A percentile compares a stretch with the other conserved stretches of the same genome.
phyloP scores from a whole-genome alignment of 2,113 vertebrate species.

The Rafetus swinhoei region DNA sequence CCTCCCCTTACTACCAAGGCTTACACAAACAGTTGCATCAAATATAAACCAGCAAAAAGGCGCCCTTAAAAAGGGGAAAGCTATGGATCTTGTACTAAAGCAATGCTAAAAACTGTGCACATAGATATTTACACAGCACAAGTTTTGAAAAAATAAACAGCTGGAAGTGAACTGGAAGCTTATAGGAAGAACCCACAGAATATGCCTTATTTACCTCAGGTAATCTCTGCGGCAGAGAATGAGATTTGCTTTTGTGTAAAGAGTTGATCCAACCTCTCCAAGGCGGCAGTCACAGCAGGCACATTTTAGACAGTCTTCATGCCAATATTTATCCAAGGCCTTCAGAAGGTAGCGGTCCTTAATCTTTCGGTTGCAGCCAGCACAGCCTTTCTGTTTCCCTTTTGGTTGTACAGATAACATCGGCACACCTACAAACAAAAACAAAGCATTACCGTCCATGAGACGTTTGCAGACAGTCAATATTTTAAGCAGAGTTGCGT shows the following conservation, averaged over 20 bases:
- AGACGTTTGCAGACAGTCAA: background rate
- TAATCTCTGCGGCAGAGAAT: constrained; percentile 99
- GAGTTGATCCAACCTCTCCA: constrained; percentile 99
- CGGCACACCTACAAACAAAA: constrained; percentile 90
- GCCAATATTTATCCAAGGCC: constrained; percentile 99
- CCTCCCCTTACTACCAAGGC: background rate
- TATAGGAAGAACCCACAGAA: background rate
- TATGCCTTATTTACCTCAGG: constrained; percentile 88
- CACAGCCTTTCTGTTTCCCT: constrained; percentile 99
- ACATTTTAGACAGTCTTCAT: constrained; percentile 99
- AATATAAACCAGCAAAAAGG: background rate
- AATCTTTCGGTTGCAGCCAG: constrained; percentile 99
- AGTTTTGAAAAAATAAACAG: constrained; percentile 15
- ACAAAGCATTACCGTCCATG: constrained; percentile 49
- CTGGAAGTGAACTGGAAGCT: background rate
- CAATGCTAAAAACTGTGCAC: background rate
- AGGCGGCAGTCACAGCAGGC: constrained; percentile 99
- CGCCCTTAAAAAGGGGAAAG: background rate
- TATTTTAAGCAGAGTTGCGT: background rate
- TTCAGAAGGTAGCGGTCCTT: constrained; percentile 99
- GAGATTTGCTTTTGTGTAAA: constrained; percentile 99
- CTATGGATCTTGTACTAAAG: background rate
- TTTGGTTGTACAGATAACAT: constrained; percentile 99
- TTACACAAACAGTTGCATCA: background rate
- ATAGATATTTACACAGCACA: rapidly evolving